Evolutionary conservation across 1,140 invertebrate species (phyloP), one percentile per base, ranked within the genome.

Genomic region (Sarcophaga peregrina): DNA sequence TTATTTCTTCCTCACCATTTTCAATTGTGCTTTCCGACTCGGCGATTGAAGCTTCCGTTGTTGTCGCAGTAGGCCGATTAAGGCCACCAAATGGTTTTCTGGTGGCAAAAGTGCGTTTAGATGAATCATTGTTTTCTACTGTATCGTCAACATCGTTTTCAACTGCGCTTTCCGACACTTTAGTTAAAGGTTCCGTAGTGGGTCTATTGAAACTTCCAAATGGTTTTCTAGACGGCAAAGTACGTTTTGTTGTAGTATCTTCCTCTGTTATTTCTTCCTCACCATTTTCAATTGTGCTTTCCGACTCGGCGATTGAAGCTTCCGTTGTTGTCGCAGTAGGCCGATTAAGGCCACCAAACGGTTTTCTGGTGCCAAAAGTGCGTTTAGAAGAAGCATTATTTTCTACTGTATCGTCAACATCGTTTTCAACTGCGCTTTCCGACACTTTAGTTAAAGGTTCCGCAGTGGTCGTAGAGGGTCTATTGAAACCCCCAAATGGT

Each of bases 201-300:
- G 47, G 50, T 1, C 15, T 11, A 75, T 75, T 82, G 11, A 82
- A 82, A 54, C 10, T 54, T 20, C 68, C 48, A 37, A 80, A 83
- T 75, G 82, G 47, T 10, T 76, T 74, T 54, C 58, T 46, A 11
- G 76, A 47, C 17, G n/a, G 82, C 72, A 52, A 17, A 37, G 73
- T 75, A 74, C 47, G n/a, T 82, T 82, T 25, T 68, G 54, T n/a
- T 15, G 58, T 48, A 20, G 20, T 10, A 50, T 75, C 25, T 8
- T 80, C 52, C 62, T 81, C 52, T 4, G 5, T 48, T 54, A n/a
- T 13, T 4, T 25, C 47, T 8, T 20, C 15, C 17, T 50, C 20
- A 52, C 5, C 17, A 76, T n/a, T 9, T 46, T 76, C 74, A 8
- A 20, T 15, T 81, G 80, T 81, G 11, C 17, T 68, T 7, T 68